Evolutionary conservation across 2,113 vertebrate genomes (phyloP).

Genomic region (Acanthisitta chloris): DNA sequence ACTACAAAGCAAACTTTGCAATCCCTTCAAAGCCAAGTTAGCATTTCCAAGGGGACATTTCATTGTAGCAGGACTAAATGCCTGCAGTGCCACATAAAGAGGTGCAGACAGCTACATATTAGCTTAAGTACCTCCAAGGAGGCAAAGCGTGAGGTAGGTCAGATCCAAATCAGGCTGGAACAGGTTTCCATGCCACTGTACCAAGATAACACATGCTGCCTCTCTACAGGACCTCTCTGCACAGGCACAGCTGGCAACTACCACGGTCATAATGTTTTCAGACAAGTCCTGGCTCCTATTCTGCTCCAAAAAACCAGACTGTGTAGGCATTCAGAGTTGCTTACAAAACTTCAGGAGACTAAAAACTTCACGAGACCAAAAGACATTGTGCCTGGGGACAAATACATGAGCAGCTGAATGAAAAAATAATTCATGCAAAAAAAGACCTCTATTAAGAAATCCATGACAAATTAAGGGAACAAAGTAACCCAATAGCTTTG

Average conservation of each 20-base stretch:
- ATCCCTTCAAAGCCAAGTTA: not conserved
- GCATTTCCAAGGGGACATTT: not conserved
- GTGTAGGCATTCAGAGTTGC: not conserved
- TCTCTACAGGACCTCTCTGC: not conserved
- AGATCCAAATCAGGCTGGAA: not conserved
- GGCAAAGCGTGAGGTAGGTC: not conserved
- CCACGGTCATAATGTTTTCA: rapidly evolving
- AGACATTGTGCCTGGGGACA: not conserved
- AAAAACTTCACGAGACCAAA: not conserved
- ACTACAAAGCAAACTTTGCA: not conserved
- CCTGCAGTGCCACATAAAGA: not conserved
- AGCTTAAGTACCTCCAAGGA: not conserved
- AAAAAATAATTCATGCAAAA: not conserved
- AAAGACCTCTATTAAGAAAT: not conserved
- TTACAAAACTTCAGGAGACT: not conserved
- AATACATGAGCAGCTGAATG: not conserved
- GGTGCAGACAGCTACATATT: not conserved
- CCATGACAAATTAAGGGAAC: not conserved
- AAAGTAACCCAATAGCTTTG: not conserved
- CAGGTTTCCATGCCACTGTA: not conserved
- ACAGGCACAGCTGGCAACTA: not conserved
- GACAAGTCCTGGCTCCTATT: not conserved
- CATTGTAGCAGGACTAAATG: not conserved
- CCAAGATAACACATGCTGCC: not conserved
- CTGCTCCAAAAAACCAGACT: not conserved